Percentiles rank a stretch among this genome's conserved stretches.
Evolutionary conservation across 2,797 vertebrate species (phyloP).

Genomic region (Allobates femoralis): DNA sequence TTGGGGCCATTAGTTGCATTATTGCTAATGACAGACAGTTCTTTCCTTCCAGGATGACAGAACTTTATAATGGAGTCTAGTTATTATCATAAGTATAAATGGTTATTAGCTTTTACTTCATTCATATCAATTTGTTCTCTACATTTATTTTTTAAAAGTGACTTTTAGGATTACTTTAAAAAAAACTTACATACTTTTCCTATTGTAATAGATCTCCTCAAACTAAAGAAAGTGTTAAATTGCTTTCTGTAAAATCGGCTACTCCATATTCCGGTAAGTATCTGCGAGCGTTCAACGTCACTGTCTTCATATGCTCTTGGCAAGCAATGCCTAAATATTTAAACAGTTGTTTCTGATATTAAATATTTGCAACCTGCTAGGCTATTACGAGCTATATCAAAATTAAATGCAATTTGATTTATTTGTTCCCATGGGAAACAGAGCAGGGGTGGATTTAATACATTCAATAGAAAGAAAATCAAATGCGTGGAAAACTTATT

Average conservation of each 20-base stretch:
- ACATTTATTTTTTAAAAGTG: background rate
- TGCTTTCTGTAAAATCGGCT: slow-evolving; percentile 91
- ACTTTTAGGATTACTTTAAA: background rate
- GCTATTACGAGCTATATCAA: background rate
- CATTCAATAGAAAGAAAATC: background rate
- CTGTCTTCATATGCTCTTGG: slow-evolving; percentile 2
- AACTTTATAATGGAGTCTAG: no score
- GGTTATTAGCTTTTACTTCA: background rate
- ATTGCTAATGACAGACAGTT: no score
- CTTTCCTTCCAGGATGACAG: no score
- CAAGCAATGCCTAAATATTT: slow-evolving; percentile 25
- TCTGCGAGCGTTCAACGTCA: background rate
- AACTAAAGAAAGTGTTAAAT: slow-evolving; percentile 92
- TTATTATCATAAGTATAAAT: no score
- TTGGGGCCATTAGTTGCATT: no score
- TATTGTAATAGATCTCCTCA: slow-evolving; percentile 82
- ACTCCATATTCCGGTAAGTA: slow-evolving; percentile 86
- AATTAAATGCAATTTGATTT: slow-evolving; percentile 5
- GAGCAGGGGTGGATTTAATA: background rate
- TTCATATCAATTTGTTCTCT: background rate
- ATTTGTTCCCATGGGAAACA: background rate
- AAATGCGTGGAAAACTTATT: background rate
- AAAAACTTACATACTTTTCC: slow-evolving; percentile 69
- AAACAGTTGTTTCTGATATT: slow-evolving; percentile 5
- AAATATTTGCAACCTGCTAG: slow-evolving; percentile 4